phyloP scores from a whole-genome alignment of 2,113 vertebrate genomes.

The Mirounga angustirostris region DNA sequence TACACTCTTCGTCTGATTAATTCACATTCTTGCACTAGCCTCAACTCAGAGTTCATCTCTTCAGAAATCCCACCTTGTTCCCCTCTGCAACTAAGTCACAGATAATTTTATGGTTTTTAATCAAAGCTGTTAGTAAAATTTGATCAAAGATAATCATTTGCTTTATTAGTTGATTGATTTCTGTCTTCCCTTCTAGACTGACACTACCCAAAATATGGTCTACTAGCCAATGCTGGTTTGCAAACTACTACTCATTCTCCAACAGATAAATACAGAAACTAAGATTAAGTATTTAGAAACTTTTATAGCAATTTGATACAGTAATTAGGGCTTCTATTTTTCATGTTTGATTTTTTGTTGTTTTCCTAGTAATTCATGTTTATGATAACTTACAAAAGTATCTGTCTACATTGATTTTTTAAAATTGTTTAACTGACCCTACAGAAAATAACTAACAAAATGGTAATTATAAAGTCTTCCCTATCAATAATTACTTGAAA shows the following conservation, averaged over 20 bases:
- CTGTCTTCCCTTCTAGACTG: background rate
- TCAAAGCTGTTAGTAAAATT: constrained; percentile 7
- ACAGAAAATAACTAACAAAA: background rate
- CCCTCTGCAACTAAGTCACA: background rate
- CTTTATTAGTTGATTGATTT: background rate
- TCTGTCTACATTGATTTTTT: background rate
- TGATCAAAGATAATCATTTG: background rate
- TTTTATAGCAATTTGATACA: constrained; percentile 5
- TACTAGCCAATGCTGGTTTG: background rate
- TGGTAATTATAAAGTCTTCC: background rate
- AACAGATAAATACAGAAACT: constrained; percentile 45
- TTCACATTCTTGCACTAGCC: background rate
- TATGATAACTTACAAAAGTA: constrained; percentile 46
- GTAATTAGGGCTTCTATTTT: background rate
- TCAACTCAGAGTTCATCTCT: background rate
- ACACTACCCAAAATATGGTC: background rate
- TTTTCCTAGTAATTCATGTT: constrained; percentile 42
- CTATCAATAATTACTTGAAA: background rate
- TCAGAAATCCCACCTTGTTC: background rate
- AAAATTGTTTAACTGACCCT: background rate
- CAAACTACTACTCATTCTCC: background rate
- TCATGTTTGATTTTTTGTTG: background rate
- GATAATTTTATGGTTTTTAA: constrained; percentile 1
- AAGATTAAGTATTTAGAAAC: constrained; percentile 38
- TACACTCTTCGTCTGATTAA: background rate